Base-by-base conservation (phyloP, 1,140 invertebrate genomes). In the Polypedilum pembai region DNA sequence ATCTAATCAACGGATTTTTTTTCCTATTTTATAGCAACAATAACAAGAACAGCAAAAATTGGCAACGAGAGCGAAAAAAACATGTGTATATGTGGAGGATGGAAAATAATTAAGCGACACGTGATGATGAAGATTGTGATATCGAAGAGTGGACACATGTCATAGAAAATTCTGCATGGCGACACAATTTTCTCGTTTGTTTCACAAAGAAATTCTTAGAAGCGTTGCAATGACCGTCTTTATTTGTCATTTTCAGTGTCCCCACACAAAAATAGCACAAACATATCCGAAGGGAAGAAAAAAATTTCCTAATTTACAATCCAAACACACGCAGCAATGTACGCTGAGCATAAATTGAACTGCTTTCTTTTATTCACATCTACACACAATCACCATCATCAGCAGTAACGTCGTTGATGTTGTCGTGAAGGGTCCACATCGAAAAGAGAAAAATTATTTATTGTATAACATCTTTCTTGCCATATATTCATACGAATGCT, bases 91-190 rank as follows among this genome's bases (percentile, higher is more conserved):
- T 56, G 65, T 18, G 65, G 18, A 18, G 18, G 65, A 20, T 8
- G 18, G 20, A 69, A 69, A 69, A 69, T 69, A 69, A 69, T 69
- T 69, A 69, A 20, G 20, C 65, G 65, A 69, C 65, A 69, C 65
- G 65, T 69, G 65, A 69, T 69, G 17, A 18, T 10, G 18, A 18
- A 69, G 8, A 20, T 8, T 8, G 63, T n/a, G 18, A 66, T 66
- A 18, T 20, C 18, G 8, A 18, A n/a, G n/a, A 12, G 15, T n/a
- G 45, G 45, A 56, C 45, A n/a, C 12, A 56, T 56, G 45, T 56
- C 24, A 33, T 33, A 33, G 24, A 33, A n/a, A 33, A 33, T 33
- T 33, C 1, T 33, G 24, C 24, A 33, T 33, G 5, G 24, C 24
- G 24, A 33, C 24, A 33, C 1, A 33, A 33, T 33, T 33, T 33